Evolutionary conservation across 2,888 invertebrate genomes (phyloP).

Genomic region (Hipparchia sbordonii): DNA sequence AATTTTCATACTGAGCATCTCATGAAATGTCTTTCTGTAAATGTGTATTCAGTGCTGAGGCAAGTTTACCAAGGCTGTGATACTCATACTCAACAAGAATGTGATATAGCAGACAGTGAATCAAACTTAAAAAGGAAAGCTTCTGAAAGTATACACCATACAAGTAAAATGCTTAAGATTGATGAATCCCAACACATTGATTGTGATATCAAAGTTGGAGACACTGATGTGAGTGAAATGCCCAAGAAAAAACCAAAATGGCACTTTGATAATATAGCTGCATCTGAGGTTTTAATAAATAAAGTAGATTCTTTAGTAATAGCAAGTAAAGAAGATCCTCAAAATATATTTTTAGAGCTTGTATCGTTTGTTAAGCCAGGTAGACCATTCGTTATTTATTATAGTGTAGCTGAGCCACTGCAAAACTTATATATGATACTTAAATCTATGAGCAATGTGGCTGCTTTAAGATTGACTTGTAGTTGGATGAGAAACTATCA

Average conservation of each 20-base stretch:
- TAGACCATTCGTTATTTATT: constrained; percentile 93
- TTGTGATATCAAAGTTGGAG: constrained; percentile 36
- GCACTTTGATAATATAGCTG: constrained; percentile 87
- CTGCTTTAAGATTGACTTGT: constrained; percentile 90
- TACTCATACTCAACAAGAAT: constrained; percentile 46
- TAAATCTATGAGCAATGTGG: constrained; percentile 87
- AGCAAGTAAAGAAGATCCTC: constrained; percentile 93
- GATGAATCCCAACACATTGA: constrained; percentile 36
- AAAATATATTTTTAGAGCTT: constrained; percentile 88
- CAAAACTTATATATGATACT: constrained; percentile 91
- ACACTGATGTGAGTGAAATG: constrained; percentile 35
- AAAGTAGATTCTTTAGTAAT: constrained; percentile 91
- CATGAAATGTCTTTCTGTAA: constrained; percentile 88
- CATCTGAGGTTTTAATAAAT: constrained; percentile 82
- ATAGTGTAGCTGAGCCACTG: constrained; percentile 90
- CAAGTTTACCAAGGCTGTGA: constrained; percentile 85
- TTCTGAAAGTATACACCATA: constrained; percentile 45
- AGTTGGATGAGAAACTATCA: constrained; percentile 96
- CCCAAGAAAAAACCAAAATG: constrained; percentile 84
- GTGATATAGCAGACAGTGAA: constrained; percentile 49
- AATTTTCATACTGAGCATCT: constrained; percentile 89
- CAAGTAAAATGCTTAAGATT: constrained; percentile 60
- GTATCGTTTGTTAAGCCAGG: constrained; percentile 90
- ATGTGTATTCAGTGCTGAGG: constrained; percentile 88
- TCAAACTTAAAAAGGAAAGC: constrained; percentile 61